phyloP scores from a whole-genome alignment of 2,113 vertebrate species.

The Dipodomys spectabilis region DNA sequence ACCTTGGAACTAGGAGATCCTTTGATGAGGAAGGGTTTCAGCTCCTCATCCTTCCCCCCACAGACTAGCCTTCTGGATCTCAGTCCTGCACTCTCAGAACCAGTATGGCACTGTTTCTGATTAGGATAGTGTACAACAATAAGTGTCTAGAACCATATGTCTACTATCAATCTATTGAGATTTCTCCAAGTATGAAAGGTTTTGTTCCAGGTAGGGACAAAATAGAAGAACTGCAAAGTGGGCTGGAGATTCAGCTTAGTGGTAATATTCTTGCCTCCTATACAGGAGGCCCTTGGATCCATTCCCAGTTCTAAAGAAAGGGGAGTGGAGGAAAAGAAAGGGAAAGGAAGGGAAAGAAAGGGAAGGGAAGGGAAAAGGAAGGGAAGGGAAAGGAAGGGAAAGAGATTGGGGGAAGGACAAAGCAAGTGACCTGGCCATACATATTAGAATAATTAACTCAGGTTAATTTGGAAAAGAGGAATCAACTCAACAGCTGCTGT shows the following conservation, averaged over 20 bases:
- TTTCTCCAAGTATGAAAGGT: conserved; percentile 16
- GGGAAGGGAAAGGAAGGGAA: neutral
- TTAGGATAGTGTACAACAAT: neutral
- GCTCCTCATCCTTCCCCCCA: neutral
- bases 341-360: too few relatives aligned
- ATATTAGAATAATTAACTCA: neutral
- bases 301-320: neutral
- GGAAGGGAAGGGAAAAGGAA: too few relatives aligned
- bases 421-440: neutral
- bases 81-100: neutral
- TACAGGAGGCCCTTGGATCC: neutral
- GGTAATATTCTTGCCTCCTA: neutral
- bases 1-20: neutral
- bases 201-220: neutral
- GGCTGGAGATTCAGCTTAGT: neutral
- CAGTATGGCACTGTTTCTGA: neutral
- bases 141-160: neutral
- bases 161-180: neutral
- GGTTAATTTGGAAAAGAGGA: too few relatives aligned
- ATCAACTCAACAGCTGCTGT: neutral
- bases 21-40: neutral
- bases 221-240: neutral
- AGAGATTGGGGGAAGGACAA: too few relatives aligned
- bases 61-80: neutral
- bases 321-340: too few relatives aligned